Conservation (phyloP, 2,113 vertebrate species). For the Ondatra zibethicus region DNA sequence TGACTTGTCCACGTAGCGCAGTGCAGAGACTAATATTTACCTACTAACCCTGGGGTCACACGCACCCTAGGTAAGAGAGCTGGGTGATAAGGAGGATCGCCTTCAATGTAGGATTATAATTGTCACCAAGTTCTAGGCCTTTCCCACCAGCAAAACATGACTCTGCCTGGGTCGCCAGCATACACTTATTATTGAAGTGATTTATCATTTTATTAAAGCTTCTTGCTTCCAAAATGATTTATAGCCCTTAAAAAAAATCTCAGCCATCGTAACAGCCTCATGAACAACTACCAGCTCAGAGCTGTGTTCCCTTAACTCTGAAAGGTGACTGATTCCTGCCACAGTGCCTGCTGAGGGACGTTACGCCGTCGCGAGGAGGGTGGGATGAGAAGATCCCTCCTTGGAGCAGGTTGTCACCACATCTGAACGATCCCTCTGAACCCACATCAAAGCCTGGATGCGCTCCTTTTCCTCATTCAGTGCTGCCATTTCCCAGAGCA, state of each 20-base stretch:
- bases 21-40: conserved; percentile 11
- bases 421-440: neutral
- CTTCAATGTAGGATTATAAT: conserved; percentile 57
- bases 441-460: neutral
- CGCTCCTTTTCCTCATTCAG: neutral
- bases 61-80: conserved; percentile 10
- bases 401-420: neutral
- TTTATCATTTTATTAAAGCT: conserved; percentile 51
- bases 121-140: conserved; percentile 53
- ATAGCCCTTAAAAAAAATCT: neutral
- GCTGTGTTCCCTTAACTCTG: neutral
- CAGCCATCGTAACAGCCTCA: neutral
- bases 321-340: neutral
- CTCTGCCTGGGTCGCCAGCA: conserved; percentile 11
- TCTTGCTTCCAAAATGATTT: conserved; percentile 50
- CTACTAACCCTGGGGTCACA: conserved; percentile 39
- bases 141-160: conserved; percentile 58
- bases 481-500: neutral
- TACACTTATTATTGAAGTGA: conserved; percentile 34
- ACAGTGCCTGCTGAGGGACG: too few species aligned
- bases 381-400: neutral
- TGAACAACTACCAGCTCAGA: neutral
- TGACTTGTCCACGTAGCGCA: conserved; percentile 11
- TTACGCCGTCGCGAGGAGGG: neutral
- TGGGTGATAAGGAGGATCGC: neutral